Base-by-base conservation (phyloP, 2,113 vertebrate genomes). In the Otis tarda region DNA sequence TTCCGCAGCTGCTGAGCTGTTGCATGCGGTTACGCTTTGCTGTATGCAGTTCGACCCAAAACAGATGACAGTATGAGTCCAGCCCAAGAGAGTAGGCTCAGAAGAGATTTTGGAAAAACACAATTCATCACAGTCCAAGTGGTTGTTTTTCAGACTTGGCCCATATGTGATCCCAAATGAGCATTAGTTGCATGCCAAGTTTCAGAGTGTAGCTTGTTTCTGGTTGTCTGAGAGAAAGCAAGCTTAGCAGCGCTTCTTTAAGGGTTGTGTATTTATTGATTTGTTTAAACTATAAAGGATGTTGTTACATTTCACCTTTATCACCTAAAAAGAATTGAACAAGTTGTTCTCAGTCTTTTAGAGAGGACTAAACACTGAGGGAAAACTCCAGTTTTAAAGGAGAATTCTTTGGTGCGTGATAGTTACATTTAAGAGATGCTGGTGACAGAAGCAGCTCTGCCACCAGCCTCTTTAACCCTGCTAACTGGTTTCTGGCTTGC, bases 141-240 rank as follows among this genome's bases (percentile, higher is more conserved):
- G 61, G 85, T 80, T 96, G 84, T 93, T 96, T 94, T 94, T 93
- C 85, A 94, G 70, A 25, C 57, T 79, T 82, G 84, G 87, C 76
- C 79, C 56, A 3, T 31, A 7, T 79, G 65, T 45, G 28, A 73
- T 95, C 75, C 89, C 84, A 80, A 18, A 50, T 22, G 75, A 95
- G 83, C 68, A 6, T 39, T 4, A 41, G 27, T 25, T 27, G 27
- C 7, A 4, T 69, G 91, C 94, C 74, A 85, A 18, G 49, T 86
- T 82, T 49, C 7, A 10, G 71, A 53, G 53, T 80, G 79, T 30
- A 50, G 71, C 57, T 86, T 81, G 60, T 92, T 95, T 60, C 43
- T 83, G 71, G 35, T 74, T 88, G 70, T 88, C 85, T 83, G 63
- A 63, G 92, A 88, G 87, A 69, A 85, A 57, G 45, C 22, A 76